Evolutionary conservation across 2,797 vertebrate genomes (phyloP), one percentile per base, ranked within the genome.

Genomic region (Paratrypauchen microcephalus): DNA sequence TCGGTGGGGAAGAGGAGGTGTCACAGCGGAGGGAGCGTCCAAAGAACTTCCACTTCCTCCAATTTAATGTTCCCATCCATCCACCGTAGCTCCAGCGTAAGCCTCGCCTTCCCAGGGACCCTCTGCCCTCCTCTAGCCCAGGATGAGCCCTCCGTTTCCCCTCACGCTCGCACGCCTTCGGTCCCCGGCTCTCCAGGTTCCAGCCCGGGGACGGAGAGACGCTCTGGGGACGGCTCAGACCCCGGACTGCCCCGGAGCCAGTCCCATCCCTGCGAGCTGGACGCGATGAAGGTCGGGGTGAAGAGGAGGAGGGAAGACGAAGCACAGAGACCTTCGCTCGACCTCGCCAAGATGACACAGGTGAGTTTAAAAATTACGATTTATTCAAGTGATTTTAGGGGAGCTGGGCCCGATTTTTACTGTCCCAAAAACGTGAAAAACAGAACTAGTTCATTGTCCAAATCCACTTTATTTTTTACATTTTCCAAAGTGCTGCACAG

Each of bases 271-370:
- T 97, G 97, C 0, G 97, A 96, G 65, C 95, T 96, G 41, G 96
- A 96, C 0, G 95, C 97, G 77, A 95, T 95, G 84, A 98, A 98
- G 84, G 93, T 93, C 0, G 96, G 96, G 0, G 75, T 98, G 75
- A 98, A 98, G 79, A 92, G 97, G 8, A 91, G 97, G 65, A 88
- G 97, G 71, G 96, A 94, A 0, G 95, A 94, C 0, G 96, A 98
- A 73, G 94, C 7, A 94, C 80, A 95, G 73, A 92, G 97, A 87
- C 97, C 97, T 55, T 98, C 97, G 1, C 83, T 98, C 73, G 96
- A 98, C 90, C 94, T 98, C 47, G 95, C 94, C 80, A 98, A 98
- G 91, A 98, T 98, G 97, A 97, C 96, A 0, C 96, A 98, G 96
- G 97, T 98, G 62, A 59, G 90, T 50, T 18, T 36, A 9, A 36